Conservation (phyloP, 1,140 invertebrate genomes). For the Metaphire vulgaris region DNA sequence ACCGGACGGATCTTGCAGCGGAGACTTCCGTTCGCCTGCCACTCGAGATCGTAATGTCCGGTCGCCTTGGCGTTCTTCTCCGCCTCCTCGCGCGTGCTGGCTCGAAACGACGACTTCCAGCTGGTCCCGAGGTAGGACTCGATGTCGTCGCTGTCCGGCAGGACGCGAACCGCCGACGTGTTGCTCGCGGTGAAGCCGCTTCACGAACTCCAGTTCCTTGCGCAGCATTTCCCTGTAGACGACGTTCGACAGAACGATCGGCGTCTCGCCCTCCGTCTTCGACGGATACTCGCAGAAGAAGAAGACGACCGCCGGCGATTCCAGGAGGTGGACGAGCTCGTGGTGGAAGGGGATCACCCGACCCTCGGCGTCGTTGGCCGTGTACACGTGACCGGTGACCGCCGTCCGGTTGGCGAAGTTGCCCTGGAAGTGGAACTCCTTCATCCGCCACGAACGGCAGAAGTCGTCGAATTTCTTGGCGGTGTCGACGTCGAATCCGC, state of each 20-base stretch:
- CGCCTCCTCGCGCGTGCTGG: not conserved
- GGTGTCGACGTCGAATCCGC: not conserved
- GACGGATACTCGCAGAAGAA: not conserved
- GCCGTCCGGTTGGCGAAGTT: not conserved
- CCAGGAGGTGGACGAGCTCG: not conserved
- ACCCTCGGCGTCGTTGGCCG: not conserved
- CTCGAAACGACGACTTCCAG: not conserved
- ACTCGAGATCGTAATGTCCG: not conserved
- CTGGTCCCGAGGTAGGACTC: not conserved
- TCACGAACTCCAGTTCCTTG: not conserved
- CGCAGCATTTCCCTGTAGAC: not conserved
- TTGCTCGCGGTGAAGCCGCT: not conserved
- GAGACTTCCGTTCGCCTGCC: not conserved
- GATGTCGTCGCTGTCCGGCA: not conserved
- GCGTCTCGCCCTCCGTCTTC: not conserved
- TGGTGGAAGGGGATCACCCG: not conserved
- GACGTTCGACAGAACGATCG: not conserved
- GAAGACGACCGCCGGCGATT: not conserved
- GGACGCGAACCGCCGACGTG: not conserved
- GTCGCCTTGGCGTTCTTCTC: not conserved
- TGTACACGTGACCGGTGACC: not conserved
- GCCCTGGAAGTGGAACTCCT: not conserved
- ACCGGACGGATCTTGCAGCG: not conserved
- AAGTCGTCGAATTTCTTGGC: slow-evolving; percentile 2
- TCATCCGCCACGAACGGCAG: not conserved